These are phyloP conservation scores for Pocota personata DNA, from an alignment of 2,888 invertebrate species.

Conservation along the genomic window DNA sequence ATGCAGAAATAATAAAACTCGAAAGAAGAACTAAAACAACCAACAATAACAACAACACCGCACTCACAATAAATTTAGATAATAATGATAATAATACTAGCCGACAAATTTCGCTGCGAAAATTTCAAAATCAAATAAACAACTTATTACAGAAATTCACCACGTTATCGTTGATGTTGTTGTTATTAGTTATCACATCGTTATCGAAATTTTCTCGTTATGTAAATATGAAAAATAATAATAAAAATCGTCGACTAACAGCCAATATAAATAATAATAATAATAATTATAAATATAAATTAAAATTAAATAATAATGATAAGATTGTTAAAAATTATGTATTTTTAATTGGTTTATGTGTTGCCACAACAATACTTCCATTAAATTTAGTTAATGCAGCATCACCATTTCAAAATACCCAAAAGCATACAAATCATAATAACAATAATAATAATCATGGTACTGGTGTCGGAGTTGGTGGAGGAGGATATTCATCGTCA, in stretches of 20 bases:
- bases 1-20: background rate
- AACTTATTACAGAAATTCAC: constrained; percentile 45
- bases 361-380: constrained; percentile 76
- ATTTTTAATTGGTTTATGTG: constrained; percentile 76
- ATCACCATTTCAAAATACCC: constrained; percentile 69
- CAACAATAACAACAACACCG: constrained; percentile 52
- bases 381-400: constrained; percentile 76
- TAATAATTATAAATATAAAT: constrained; percentile 38
- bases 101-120: constrained; percentile 45
- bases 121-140: constrained; percentile 35
- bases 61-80: constrained; percentile 69
- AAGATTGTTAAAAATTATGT: constrained; percentile 70
- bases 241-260: constrained; percentile 66
- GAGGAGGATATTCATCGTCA: constrained; percentile 25
- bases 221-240: constrained; percentile 65
- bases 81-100: constrained; percentile 60
- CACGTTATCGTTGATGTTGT: constrained; percentile 67
- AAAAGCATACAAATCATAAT: constrained; percentile 63
- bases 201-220: constrained; percentile 76
- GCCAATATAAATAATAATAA: constrained; percentile 49
- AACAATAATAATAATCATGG: constrained; percentile 47
- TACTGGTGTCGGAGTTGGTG: background rate
- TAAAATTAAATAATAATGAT: constrained; percentile 65
- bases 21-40: constrained; percentile 38
- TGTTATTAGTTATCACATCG: constrained; percentile 74